Conservation (phyloP, 2,797 vertebrate genomes). For the Hippoglossus hippoglossus region DNA sequence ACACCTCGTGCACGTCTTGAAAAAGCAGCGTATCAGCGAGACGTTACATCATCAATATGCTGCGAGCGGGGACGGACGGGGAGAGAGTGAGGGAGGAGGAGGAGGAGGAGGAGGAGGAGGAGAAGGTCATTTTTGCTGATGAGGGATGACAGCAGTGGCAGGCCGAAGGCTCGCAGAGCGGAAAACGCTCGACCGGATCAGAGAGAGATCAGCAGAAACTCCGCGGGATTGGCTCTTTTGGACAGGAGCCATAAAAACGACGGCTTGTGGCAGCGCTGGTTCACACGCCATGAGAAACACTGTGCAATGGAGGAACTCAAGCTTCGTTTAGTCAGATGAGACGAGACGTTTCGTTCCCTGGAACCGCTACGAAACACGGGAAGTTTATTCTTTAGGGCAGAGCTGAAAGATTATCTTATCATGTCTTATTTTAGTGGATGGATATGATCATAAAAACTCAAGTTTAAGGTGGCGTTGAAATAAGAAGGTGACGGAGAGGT, state of each 20-base stretch:
- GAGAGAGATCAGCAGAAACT: conserved; percentile 38
- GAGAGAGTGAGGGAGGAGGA: conserved; percentile 19
- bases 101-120: conserved; percentile 23
- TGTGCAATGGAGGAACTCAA: conserved; percentile 1
- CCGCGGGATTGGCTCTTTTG: conserved; percentile 27
- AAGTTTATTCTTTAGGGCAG: neutral
- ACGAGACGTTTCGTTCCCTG: neutral
- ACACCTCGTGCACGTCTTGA: conserved; percentile 6
- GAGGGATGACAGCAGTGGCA: conserved; percentile 62
- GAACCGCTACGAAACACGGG: neutral
- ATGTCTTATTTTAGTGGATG: too few species aligned
- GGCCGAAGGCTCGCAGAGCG: conserved; percentile 53
- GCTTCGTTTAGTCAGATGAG: conserved; percentile 14
- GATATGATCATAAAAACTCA: neutral
- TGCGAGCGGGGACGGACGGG: conserved; percentile 32
- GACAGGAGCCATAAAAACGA: conserved; percentile 38
- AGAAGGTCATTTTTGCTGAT: conserved; percentile 63
- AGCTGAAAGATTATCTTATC: too few species aligned
- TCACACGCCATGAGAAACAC: conserved; percentile 23
- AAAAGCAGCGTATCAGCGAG: conserved; percentile 22
- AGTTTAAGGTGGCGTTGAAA: neutral
- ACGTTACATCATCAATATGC: conserved; percentile 58
- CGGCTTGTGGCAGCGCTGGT: conserved; percentile 22
- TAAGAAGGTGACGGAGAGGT: neutral
- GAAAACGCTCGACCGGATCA: conserved; percentile 49